Conservation (phyloP, 2,113 vertebrate genomes). For the Panthera uncia region DNA sequence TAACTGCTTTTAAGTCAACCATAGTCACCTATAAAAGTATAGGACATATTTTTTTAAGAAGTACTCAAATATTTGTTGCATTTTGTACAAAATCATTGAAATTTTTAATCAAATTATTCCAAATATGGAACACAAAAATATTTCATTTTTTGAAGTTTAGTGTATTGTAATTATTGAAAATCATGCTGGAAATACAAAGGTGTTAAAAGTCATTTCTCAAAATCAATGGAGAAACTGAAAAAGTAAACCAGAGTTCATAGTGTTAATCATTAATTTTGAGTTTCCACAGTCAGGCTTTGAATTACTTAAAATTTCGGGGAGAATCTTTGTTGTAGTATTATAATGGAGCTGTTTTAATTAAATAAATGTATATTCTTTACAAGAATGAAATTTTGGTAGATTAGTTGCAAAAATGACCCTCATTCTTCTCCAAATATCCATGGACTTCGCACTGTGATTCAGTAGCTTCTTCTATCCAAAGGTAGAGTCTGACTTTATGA, state of each 20-base stretch:
- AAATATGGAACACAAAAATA: not conserved
- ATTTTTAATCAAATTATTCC: not conserved
- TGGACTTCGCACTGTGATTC: not conserved
- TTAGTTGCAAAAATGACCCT: not conserved
- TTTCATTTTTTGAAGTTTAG: not conserved
- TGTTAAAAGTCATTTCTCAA: not conserved
- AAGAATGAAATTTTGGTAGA: not conserved
- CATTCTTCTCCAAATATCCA: not conserved
- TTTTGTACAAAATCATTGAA: not conserved
- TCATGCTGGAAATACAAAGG: not conserved
- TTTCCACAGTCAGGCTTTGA: not conserved
- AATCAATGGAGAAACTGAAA: not conserved
- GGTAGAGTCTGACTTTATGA: not conserved
- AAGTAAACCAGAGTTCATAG: not conserved
- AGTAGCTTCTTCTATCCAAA: not conserved
- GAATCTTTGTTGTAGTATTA: not conserved
- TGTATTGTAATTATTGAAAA: not conserved
- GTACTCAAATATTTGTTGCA: not conserved
- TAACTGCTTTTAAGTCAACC: not conserved
- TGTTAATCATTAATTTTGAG: not conserved
- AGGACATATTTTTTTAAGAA: not conserved
- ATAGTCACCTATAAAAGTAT: not conserved
- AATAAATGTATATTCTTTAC: not conserved
- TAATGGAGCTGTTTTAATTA: not conserved
- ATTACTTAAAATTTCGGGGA: not conserved